Conservation (phyloP, 2,113 vertebrate species). For the Scalopus aquaticus region DNA sequence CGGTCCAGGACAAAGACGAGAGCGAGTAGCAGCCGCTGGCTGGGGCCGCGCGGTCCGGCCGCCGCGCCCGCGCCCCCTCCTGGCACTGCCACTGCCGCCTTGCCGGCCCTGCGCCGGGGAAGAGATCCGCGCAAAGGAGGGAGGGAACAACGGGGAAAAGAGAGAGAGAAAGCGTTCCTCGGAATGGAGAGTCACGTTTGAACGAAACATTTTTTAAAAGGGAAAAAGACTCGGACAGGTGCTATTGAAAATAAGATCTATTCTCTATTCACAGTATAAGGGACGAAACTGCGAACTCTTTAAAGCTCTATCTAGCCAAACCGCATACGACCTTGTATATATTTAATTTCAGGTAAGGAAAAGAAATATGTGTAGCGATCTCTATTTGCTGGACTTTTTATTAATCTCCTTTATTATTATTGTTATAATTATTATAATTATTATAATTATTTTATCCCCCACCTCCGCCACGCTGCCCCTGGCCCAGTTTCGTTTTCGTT, state of each 20-base stretch:
- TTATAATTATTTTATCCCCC: slow-evolving; percentile 80
- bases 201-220: neutral
- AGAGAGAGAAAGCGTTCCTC: neutral
- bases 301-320: slow-evolving; percentile 97
- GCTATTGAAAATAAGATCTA: slow-evolving; percentile 93
- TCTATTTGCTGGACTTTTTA: slow-evolving; percentile 90
- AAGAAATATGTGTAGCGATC: slow-evolving; percentile 87
- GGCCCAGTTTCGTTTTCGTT: slow-evolving; percentile 79
- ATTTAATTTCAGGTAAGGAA: slow-evolving; percentile 97
- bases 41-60: slow-evolving; percentile 52
- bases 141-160: slow-evolving; percentile 52
- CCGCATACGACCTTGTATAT: slow-evolving; percentile 97
- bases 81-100: slow-evolving; percentile 14
- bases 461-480: slow-evolving; percentile 28
- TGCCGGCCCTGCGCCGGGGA: neutral
- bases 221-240: slow-evolving; percentile 85
- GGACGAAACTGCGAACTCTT: slow-evolving; percentile 85
- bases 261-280: slow-evolving; percentile 94
- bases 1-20: slow-evolving; percentile 97
- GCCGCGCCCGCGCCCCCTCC: slow-evolving; percentile 31
- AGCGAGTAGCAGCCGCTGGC: slow-evolving; percentile 88
- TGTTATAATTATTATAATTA: slow-evolving; percentile 85
- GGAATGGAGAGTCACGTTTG: neutral
- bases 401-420: slow-evolving; percentile 82
- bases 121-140: slow-evolving; percentile 58